Percentiles rank a stretch among this genome's conserved stretches.
phyloP scores from a whole-genome alignment of 64 coral and sea anemone genomes.

The Platygyra sinensis region DNA sequence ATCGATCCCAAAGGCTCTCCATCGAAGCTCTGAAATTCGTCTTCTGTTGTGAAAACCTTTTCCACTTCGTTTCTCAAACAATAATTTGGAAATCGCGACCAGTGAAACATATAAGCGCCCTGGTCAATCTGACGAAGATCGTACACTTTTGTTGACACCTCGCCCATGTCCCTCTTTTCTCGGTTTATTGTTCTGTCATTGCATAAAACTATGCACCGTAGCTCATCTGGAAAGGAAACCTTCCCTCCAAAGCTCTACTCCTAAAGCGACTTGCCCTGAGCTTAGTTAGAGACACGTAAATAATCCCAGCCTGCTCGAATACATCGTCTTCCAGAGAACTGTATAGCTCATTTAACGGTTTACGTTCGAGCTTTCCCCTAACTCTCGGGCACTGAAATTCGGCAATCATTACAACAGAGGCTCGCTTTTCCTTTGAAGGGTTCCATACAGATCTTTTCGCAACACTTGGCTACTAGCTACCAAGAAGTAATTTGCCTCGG shows the following conservation, averaged over 20 bases:
- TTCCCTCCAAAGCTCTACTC: neutral
- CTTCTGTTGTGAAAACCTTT: neutral
- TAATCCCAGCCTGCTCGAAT: neutral
- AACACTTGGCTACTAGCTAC: neutral
- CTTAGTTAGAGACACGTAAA: neutral
- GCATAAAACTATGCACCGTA: neutral
- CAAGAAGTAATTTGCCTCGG: neutral
- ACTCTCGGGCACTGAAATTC: neutral
- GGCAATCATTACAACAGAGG: neutral
- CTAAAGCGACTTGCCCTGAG: neutral
- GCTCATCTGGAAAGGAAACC: neutral
- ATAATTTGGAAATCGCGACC: neutral
- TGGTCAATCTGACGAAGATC: neutral
- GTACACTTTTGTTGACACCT: neutral
- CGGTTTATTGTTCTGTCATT: neutral
- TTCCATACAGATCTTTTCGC: neutral
- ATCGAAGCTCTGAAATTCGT: neutral
- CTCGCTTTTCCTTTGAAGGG: neutral
- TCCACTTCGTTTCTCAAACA: neutral
- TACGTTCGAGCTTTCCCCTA: neutral
- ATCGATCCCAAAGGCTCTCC: neutral
- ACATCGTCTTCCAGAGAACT: neutral
- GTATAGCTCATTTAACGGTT: neutral
- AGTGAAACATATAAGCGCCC: too few relatives aligned
- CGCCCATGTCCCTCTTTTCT: neutral